Base-by-base conservation (phyloP, 2,113 vertebrate genomes). In the Piaya cayana region DNA sequence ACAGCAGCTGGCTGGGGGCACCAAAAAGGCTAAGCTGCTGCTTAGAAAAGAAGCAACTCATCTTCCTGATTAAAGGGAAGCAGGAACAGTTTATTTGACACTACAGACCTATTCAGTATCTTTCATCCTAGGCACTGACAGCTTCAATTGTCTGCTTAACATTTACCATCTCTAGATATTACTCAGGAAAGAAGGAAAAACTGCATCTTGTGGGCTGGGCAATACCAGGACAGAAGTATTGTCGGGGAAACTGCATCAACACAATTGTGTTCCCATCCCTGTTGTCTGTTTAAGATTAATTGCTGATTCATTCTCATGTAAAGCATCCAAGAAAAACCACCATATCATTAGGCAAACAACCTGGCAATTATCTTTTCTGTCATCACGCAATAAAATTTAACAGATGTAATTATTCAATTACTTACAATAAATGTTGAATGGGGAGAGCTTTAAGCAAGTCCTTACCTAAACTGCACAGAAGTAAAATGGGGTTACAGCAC, bases 121-220 rank as follows among this genome's bases (percentile, higher is more conserved):
- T 72, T 90, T 55, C 79, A 69, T 74, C 78, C 64, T 6, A 8
- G 3, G 42, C 59, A 62, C n/a, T 56, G 77, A 91, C 83, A 97
- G 92, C 88, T 91, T 49, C 64, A 34, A 83, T 63, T 82, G 68
- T 8, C 86, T 88, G 80, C 53, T 72, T 78, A 70, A 72, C 76
- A 90, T 81, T 88, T 82, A 91, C 29, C 83, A 88, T 72, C 64
- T 85, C 65, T 68, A 84, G 90, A 81, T 42, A 62, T 75, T 75
- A 60, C 65, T 71, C 4, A 1, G 43, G 43, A 64, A 94, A 74
- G 80, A 39, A 78, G 55, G 60, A 68, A 56, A 95, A 92, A 27
- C 47, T 52, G 55, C 52, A 71, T 72, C 80, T 88, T 52, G 23
- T 77, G 56, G 75, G 80, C 83, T 84, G 81, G 91, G 22, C 60